Conservation (phyloP, 2,113 vertebrate genomes). For the Myiozetetes cayanensis region DNA sequence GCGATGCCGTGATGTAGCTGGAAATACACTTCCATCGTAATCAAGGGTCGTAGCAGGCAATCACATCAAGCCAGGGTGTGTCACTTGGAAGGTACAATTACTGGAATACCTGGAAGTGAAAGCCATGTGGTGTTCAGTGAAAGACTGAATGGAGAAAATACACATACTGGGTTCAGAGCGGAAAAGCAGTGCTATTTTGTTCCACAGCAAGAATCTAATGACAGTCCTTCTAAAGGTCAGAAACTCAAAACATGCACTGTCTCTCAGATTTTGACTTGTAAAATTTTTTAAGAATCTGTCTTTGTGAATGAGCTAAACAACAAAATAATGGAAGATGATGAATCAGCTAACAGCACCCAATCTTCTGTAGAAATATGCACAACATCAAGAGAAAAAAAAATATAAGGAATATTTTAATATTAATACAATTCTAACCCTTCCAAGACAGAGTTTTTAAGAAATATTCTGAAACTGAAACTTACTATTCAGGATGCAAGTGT, state of each 20-base stretch:
- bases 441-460: not conserved
- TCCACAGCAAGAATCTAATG: not conserved
- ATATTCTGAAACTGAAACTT: not conserved
- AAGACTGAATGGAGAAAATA: not conserved
- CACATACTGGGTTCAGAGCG: not conserved
- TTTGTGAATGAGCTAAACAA: not conserved
- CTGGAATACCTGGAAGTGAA: constrained; percentile 5
- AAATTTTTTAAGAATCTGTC: not conserved
- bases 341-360: not conserved
- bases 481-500: not conserved
- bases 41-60: not conserved
- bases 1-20: not conserved
- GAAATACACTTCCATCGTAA: constrained; percentile 15
- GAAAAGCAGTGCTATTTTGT: not conserved
- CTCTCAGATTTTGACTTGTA: not conserved
- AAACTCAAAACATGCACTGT: not conserved
- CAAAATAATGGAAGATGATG: not conserved
- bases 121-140: not conserved
- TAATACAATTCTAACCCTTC: not conserved
- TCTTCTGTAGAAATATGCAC: not conserved
- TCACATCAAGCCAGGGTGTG: not conserved
- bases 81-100: not conserved
- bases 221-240: not conserved
- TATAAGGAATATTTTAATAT: not conserved
- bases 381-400: not conserved